Percentiles rank a stretch among this genome's conserved stretches.
These are phyloP conservation scores for Prunella himalayana DNA, from an alignment of 2,113 vertebrate genomes.

Conservation along the genomic window DNA sequence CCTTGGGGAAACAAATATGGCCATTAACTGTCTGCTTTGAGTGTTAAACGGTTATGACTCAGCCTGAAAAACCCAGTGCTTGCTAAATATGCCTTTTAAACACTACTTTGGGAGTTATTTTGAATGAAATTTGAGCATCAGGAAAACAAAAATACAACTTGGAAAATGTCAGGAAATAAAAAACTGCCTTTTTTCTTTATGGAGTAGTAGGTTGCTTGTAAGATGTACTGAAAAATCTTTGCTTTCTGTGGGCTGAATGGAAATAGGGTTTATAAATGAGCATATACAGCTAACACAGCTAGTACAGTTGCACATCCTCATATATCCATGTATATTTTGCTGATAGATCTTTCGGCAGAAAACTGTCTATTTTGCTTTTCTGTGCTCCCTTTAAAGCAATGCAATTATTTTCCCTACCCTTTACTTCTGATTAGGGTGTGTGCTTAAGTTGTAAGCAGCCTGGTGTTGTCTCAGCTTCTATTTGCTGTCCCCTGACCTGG, in stretches of 20 bases:
- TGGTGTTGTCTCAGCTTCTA: fast-evolving
- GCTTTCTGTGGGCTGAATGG: not conserved
- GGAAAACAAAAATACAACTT: constrained; percentile 47
- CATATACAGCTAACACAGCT: not conserved
- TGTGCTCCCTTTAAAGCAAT: not conserved
- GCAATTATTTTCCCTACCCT: not conserved
- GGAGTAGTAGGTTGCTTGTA: not conserved
- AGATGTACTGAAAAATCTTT: not conserved
- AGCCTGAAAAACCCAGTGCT: not conserved
- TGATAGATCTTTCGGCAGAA: not conserved
- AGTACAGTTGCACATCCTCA: not conserved
- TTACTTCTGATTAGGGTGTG: not conserved
- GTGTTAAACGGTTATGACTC: not conserved
- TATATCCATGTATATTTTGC: not conserved
- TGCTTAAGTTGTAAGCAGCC: not conserved
- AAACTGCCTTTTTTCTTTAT: not conserved
- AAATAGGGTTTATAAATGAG: not conserved
- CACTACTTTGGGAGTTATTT: not conserved
- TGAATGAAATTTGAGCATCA: constrained; percentile 12
- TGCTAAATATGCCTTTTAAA: constrained; percentile 16
- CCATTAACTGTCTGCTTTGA: not conserved
- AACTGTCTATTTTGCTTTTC: not conserved
- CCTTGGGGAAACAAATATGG: not conserved
- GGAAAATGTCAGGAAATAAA: constrained; percentile 53
- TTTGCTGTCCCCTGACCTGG: not conserved